phyloP scores from a whole-genome alignment of 2,797 vertebrate species.

The Percopsis omiscomaycus region DNA sequence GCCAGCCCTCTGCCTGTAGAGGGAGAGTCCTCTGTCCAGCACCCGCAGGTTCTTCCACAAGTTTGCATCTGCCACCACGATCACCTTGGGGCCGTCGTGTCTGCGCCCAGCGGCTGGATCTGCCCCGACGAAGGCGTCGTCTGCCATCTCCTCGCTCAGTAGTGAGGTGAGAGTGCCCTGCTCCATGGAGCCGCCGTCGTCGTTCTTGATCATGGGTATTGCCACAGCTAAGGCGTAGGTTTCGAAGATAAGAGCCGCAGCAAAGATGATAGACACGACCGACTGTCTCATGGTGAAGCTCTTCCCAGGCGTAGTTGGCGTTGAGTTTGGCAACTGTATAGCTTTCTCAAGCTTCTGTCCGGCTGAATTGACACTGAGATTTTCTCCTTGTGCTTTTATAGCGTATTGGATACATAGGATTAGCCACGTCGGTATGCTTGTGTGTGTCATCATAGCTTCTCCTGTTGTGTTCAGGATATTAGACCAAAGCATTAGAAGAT shows the following conservation, averaged over 20 bases:
- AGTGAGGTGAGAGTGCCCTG: conserved; percentile 59
- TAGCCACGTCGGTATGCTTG: conserved; percentile 49
- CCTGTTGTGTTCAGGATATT: conserved; percentile 51
- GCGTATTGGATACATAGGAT: conserved; percentile 4
- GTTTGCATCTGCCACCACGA: conserved; percentile 64
- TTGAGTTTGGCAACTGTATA: conserved; percentile 7
- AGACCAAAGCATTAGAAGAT: conserved; percentile 39
- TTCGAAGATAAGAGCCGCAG: conserved; percentile 63
- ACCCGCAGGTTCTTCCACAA: conserved; percentile 66
- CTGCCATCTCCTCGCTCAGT: conserved; percentile 53
- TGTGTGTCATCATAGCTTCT: conserved; percentile 27
- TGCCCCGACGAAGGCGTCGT: conserved; percentile 37
- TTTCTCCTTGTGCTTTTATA: conserved; percentile 65
- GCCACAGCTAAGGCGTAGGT: conserved; percentile 42
- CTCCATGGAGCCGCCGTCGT: conserved; percentile 61
- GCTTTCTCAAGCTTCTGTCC: conserved; percentile 21
- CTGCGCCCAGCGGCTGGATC: conserved; percentile 17
- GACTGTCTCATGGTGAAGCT: conserved; percentile 71
- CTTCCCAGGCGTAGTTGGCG: conserved; percentile 20
- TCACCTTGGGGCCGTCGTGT: conserved; percentile 52
- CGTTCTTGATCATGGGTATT: conserved; percentile 52
- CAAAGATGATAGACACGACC: conserved; percentile 55
- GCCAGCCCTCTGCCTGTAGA: conserved; percentile 58
- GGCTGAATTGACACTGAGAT: conserved; percentile 30
- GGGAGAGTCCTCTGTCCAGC: conserved; percentile 50